Conservation (phyloP, 2,797 vertebrate genomes). For the Mormyrops boulengeri region DNA sequence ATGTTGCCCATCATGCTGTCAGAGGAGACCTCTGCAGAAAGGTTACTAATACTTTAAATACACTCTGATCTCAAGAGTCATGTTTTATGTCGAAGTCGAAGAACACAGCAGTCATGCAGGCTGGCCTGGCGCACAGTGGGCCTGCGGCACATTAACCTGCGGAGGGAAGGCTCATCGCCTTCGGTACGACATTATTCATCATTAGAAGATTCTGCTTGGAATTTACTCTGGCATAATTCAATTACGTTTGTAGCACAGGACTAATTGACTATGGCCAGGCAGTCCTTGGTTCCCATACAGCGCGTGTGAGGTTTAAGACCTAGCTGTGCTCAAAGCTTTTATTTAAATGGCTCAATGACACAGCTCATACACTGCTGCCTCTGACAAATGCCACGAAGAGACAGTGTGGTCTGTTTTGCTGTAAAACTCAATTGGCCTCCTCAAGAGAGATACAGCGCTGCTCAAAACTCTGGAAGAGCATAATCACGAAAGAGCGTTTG, state of each 20-base stretch:
- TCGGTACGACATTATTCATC: conserved; percentile 2
- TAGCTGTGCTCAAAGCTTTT: not conserved
- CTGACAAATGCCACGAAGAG: not conserved
- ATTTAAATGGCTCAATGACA: not conserved
- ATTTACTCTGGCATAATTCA: conserved; percentile 6
- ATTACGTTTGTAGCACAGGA: not conserved
- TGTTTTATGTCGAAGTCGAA: not conserved
- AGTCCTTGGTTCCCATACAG: not conserved
- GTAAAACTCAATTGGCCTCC: not conserved
- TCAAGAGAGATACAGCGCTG: not conserved
- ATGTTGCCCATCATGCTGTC: not conserved
- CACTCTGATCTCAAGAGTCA: not conserved
- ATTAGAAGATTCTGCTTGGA: not conserved
- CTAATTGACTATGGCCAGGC: conserved; percentile 16
- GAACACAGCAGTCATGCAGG: not conserved
- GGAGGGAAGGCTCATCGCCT: not conserved
- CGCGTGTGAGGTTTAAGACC: not conserved
- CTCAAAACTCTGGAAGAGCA: not conserved
- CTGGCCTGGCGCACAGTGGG: not conserved
- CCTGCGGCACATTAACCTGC: not conserved
- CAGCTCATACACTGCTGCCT: not conserved
- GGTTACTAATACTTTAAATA: conserved; percentile 1
- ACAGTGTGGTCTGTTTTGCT: not conserved
- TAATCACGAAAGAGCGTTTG: not conserved
- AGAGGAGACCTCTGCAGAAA: not conserved